Percentiles rank a stretch among this genome's conserved stretches.
These are phyloP conservation scores for Lordiphosa fenestrarum DNA, from an alignment of 2,888 invertebrate genomes.

Conservation along the genomic window DNA sequence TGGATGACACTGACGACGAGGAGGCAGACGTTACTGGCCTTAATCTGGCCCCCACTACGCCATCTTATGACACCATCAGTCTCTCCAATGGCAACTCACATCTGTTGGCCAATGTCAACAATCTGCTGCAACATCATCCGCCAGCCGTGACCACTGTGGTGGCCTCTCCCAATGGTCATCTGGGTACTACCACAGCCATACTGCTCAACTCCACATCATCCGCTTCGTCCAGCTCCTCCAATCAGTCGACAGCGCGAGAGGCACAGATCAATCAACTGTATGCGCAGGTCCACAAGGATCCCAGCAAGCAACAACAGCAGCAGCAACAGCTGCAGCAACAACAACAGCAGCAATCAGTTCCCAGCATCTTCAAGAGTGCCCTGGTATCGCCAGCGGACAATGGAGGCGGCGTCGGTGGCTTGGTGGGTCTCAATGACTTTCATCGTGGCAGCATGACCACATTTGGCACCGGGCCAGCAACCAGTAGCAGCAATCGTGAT, in stretches of 20 bases:
- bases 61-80: slow-evolving; percentile 45
- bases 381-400: slow-evolving; percentile 71
- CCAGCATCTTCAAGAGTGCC: slow-evolving; percentile 76
- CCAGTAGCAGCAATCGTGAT: slow-evolving; percentile 76
- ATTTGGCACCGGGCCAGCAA: slow-evolving; percentile 65
- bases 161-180: slow-evolving; percentile 52
- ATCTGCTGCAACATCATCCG: slow-evolving; percentile 72
- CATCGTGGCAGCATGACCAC: slow-evolving; percentile 78
- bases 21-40: slow-evolving; percentile 36
- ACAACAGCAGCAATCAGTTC: slow-evolving; percentile 29
- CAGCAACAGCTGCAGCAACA: slow-evolving; percentile 36
- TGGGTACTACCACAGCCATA: slow-evolving; percentile 78
- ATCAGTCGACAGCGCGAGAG: slow-evolving; percentile 74
- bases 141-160: slow-evolving; percentile 42
- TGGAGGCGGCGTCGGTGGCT: slow-evolving; percentile 7
- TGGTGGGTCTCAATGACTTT: slow-evolving; percentile 64
- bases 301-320: slow-evolving; percentile 71
- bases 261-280: slow-evolving; percentile 81
- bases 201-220: slow-evolving; percentile 73
- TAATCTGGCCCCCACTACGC: slow-evolving; percentile 30
- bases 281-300: slow-evolving; percentile 82
- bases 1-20: slow-evolving; percentile 78
- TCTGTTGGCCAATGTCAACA: slow-evolving; percentile 81
- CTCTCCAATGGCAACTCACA: slow-evolving; percentile 81
- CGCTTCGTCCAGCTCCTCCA: slow-evolving; percentile 67